These are phyloP conservation scores for Cuculus canorus DNA, from an alignment of 2,797 vertebrate genomes.

Conservation along the genomic window DNA sequence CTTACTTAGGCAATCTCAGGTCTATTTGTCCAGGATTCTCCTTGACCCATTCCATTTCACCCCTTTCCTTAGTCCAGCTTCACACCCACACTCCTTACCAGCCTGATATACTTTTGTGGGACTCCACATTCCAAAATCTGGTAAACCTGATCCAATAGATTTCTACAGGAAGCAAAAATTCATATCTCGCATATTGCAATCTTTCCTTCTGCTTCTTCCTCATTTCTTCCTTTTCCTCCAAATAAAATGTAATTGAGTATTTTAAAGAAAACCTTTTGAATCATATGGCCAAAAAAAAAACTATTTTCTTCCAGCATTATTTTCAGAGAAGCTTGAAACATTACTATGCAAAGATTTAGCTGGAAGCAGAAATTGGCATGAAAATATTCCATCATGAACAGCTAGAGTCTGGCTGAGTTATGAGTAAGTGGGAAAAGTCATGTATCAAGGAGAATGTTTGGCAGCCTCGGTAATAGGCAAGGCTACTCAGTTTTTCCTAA, in stretches of 20 bases:
- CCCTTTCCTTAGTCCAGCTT: not conserved
- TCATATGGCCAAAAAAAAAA: conserved; percentile 1
- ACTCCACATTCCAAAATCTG: not conserved
- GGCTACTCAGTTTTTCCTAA: not conserved
- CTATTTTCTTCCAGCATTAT: not conserved
- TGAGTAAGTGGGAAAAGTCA: conserved; percentile 39
- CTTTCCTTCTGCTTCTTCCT: not conserved
- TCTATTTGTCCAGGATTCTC: not conserved
- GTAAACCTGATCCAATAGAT: not conserved
- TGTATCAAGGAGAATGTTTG: not conserved
- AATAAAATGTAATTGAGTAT: not conserved
- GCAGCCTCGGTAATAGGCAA: not conserved
- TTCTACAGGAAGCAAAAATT: not conserved
- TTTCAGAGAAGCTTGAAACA: conserved; percentile 25
- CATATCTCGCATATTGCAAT: not conserved
- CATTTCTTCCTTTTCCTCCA: not conserved
- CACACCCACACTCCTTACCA: not conserved
- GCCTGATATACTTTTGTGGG: not conserved
- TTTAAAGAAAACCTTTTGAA: conserved; percentile 7
- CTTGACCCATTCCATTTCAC: not conserved
- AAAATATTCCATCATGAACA: conserved; percentile 40
- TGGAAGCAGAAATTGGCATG: conserved; percentile 34
- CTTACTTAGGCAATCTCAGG: not conserved
- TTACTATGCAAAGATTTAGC: conserved; percentile 38
- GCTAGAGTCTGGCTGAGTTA: conserved; percentile 15